Evolutionary conservation across 2,113 vertebrate genomes (phyloP), one percentile per base, ranked within the genome.

Genomic region (Petromus typicus): DNA sequence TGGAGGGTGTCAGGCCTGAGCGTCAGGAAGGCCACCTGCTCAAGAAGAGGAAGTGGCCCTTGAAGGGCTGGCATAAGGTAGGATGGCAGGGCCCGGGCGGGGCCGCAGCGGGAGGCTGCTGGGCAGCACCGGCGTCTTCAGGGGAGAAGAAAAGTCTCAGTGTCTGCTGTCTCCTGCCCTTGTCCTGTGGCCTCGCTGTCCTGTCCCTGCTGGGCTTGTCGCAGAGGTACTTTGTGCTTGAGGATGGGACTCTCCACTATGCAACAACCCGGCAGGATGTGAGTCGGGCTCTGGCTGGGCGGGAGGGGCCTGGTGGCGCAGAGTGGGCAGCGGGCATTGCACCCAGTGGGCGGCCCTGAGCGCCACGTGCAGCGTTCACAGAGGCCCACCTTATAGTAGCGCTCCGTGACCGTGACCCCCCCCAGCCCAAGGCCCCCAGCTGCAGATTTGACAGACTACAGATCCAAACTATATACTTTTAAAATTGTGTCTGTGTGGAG

Each of bases 51-150:
- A 99, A 99, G 97, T 99, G 99, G 98, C 99, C 99, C 3, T 98
- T 99, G 78, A 99, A 99, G 96, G 99, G 99, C 91, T 99, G 99
- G 99, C 99, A 99, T 98, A 99, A 99, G 99, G 99, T 99, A 95
- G 97, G 3, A 71, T 14, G 90, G 93, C n/a, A 14, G 78, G 59
- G 91, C 59, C 3, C 7, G 90, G 88, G 79, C 30, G 67, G 86
- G 67, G 90, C 89, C n/a, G 0, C 37, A 0, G 3, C 25, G 0
- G 79, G 59, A 30, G 45, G 54, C 64, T 30, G 51, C 63, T 2
- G 78, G 93, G 63, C 34, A 32, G 59, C 11, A 0, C n/a, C 1
- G 40, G 57, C 17, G 5, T 57, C 59, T 37, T 51, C 4, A 14
- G 1, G 48, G 9, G 6, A 37, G 54, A 16, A 23, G 66, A 61